phyloP scores from a whole-genome alignment of 2,113 vertebrate genomes.

The Petroica traversi region DNA sequence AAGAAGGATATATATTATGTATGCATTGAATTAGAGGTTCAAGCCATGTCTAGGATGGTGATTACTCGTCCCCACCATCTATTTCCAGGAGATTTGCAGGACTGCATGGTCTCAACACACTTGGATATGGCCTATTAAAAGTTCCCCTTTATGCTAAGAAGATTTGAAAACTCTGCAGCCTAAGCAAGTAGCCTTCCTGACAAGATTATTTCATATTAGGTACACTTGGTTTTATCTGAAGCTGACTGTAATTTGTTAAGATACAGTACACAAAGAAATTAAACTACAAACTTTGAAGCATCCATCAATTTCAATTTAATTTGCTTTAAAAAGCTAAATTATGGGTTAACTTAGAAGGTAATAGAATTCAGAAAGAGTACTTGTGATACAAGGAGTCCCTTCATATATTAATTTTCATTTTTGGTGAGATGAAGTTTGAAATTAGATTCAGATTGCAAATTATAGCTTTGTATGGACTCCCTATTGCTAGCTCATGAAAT shows the following conservation, averaged over 20 bases:
- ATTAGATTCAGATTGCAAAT: constrained; percentile 80
- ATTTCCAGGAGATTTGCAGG: not conserved
- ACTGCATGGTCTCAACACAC: not conserved
- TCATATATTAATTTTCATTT: constrained; percentile 75
- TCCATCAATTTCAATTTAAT: constrained; percentile 55
- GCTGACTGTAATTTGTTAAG: constrained; percentile 28
- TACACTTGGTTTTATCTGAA: constrained; percentile 1
- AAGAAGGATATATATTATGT: not conserved
- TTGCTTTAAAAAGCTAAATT: constrained; percentile 65
- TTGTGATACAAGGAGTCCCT: constrained; percentile 46
- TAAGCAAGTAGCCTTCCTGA: constrained; percentile 5
- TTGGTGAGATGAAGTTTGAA: constrained; percentile 74
- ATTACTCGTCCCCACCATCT: not conserved
- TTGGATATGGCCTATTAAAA: not conserved
- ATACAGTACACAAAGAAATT: constrained; percentile 41
- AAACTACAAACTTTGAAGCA: constrained; percentile 31
- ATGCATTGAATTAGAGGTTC: not conserved
- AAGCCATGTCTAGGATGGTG: not conserved
- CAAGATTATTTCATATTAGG: constrained; percentile 21
- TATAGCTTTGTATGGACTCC: constrained; percentile 70
- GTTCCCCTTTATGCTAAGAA: constrained; percentile 9
- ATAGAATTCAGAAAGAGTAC: constrained; percentile 42
- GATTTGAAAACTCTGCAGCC: constrained; percentile 19
- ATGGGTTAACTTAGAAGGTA: constrained; percentile 45
- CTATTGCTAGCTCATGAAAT: constrained; percentile 70